phyloP scores from a whole-genome alignment of 2,888 invertebrate genomes.

The Pecten maximus region DNA sequence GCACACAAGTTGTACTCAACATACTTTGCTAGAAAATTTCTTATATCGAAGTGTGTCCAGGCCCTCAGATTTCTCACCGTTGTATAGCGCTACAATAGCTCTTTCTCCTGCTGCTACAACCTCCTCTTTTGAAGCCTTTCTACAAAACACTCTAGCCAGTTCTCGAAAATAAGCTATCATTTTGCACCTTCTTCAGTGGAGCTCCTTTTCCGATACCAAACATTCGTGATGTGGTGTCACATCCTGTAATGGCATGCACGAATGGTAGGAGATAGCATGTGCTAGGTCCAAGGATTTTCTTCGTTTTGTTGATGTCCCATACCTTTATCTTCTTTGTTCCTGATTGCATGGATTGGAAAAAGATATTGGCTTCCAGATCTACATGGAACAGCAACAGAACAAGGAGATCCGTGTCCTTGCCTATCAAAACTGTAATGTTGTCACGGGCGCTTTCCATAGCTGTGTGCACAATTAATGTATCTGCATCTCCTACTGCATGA shows the following conservation, averaged over 20 bases:
- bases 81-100: slow-evolving; percentile 40
- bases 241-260: too few species aligned
- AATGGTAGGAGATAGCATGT: too few species aligned
- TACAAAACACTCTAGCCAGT: not conserved
- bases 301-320: slow-evolving; percentile 58
- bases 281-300: too few species aligned
- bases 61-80: too few species aligned
- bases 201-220: slow-evolving; percentile 59
- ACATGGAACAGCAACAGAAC: too few species aligned
- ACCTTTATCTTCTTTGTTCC: too few species aligned
- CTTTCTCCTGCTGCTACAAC: slow-evolving; percentile 51
- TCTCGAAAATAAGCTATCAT: slow-evolving; percentile 42
- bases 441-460: slow-evolving; percentile 53
- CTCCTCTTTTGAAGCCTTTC: too few species aligned
- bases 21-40: slow-evolving; percentile 53
- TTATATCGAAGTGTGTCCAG: too few species aligned
- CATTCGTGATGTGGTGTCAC: slow-evolving; percentile 57
- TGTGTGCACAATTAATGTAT: slow-evolving; percentile 64
- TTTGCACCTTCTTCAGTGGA: slow-evolving; percentile 50
- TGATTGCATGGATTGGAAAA: too few species aligned
- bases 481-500: slow-evolving; percentile 66
- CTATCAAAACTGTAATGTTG: too few species aligned
- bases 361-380: too few species aligned
- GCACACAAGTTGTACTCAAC: slow-evolving; percentile 51
- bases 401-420: too few species aligned